phyloP scores from a whole-genome alignment of 1,140 invertebrate genomes.

The Eurosta solidaginis region DNA sequence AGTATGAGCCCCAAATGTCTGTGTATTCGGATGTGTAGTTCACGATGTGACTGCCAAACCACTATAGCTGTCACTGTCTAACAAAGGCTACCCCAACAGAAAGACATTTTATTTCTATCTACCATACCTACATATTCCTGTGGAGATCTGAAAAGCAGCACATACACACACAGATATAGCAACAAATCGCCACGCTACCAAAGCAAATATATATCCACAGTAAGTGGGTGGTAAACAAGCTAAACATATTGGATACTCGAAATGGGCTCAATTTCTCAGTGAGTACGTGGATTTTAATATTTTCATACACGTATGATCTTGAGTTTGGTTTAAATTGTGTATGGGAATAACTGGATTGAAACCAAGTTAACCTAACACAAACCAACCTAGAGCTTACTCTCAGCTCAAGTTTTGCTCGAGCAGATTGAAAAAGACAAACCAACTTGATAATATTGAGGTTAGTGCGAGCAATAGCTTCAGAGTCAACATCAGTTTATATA shows the following conservation, averaged over 20 bases:
- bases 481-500: too few relatives aligned
- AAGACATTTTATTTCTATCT: background rate
- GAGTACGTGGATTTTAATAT: too few relatives aligned
- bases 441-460: too few relatives aligned
- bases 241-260: background rate
- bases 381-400: too few relatives aligned
- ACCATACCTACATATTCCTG: background rate
- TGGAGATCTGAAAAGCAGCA: background rate
- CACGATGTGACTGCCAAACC: background rate
- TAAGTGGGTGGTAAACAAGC: background rate
- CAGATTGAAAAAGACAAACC: too few relatives aligned
- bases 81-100: background rate
- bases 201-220: background rate
- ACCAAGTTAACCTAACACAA: too few relatives aligned
- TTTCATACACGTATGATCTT: too few relatives aligned
- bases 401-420: too few relatives aligned
- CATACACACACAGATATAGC: background rate
- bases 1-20: background rate
- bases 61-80: background rate
- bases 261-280: background rate
- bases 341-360: too few relatives aligned
- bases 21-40: background rate
- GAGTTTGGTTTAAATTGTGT: too few relatives aligned
- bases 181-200: background rate
- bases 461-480: too few relatives aligned